Evolutionary conservation across 2,888 invertebrate species (phyloP), one percentile per base, ranked within the genome.

Genomic region (Drosophila dives): DNA sequence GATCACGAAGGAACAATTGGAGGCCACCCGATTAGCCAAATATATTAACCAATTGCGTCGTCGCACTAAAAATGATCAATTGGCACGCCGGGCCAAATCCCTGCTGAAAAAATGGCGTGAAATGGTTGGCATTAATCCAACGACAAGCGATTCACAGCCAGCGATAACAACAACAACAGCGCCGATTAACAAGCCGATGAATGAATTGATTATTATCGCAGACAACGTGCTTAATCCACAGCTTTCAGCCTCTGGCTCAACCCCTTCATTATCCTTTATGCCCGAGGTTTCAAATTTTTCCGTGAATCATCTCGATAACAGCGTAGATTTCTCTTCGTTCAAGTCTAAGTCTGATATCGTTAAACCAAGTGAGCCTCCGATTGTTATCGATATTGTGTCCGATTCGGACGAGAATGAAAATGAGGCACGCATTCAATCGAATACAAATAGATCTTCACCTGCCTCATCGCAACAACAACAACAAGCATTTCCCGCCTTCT

Each of bases 51-150:
- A 98, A 93, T 94, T 99, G 60, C 95, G 99, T 64, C 95, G 97
- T 71, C 97, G 97, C 93, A 97, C 98, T 49, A 95, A 94, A 69
- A 97, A 98, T 93, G 97, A 97, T 82, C 95, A 95, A 72, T 94
- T 99, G 92, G 98, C 98, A 62, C 96, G 97, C 90, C 95, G 98
- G 81, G 97, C 98, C 67, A 99, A 98, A 94, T 97, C 97, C 92
- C 94, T 99, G 92, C 96, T 99, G 66, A 97, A 98, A 90, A 95
- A 96, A 93, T 99, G 99, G 99, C 96, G 98, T 88, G 96, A 96
- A 94, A 95, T 97, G 93, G 95, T 98, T 87, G 94, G 96, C 91
- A 96, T 96, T 48, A 86, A 91, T 45, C 89, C 88, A 49, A 58
- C 63, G 7, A 40, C 75, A 33, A 67, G 50, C 26, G 85, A 85